phyloP scores from a whole-genome alignment of 2,113 vertebrate genomes.

The Lontra canadensis region DNA sequence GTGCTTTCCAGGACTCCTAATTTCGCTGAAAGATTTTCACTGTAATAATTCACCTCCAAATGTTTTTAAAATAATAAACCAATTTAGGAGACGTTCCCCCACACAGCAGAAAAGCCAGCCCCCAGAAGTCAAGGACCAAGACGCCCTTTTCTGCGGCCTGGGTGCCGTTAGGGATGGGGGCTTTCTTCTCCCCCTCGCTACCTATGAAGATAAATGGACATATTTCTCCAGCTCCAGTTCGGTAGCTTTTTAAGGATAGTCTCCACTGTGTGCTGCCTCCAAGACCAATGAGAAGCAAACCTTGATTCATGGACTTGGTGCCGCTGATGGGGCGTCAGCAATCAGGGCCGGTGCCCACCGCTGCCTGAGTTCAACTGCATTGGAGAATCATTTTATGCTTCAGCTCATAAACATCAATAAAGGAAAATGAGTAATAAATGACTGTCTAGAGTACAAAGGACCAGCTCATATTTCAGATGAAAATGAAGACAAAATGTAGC shows the following conservation, averaged over 20 bases:
- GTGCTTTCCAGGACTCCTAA: conserved; percentile 72
- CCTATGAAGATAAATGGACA: conserved; percentile 88
- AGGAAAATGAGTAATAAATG: conserved; percentile 92
- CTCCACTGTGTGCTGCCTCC: conserved; percentile 77
- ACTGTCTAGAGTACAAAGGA: conserved; percentile 91
- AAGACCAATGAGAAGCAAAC: conserved; percentile 85
- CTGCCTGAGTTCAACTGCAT: conserved; percentile 90
- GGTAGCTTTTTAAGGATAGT: conserved; percentile 84
- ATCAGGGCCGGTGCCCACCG: conserved; percentile 89
- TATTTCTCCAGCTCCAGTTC: conserved; percentile 84
- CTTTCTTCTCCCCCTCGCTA: conserved; percentile 27
- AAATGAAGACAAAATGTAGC: conserved; percentile 91
- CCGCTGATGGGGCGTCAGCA: conserved; percentile 83
- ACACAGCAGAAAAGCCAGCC: background rate
- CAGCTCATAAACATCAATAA: conserved; percentile 93
- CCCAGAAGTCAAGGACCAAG: conserved; percentile 72
- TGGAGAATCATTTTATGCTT: conserved; percentile 92
- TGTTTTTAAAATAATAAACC: background rate
- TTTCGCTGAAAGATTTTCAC: conserved; percentile 67
- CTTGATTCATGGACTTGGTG: conserved; percentile 86
- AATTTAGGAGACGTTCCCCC: conserved; percentile 65
- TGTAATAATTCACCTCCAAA: background rate
- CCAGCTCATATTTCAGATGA: conserved; percentile 91
- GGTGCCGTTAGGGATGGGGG: conserved; percentile 69
- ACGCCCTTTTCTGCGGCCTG: conserved; percentile 65